A percentile compares a stretch with the other conserved stretches of the same genome.
phyloP scores from a whole-genome alignment of 1,140 invertebrate genomes.

The Drepana arcuata region DNA sequence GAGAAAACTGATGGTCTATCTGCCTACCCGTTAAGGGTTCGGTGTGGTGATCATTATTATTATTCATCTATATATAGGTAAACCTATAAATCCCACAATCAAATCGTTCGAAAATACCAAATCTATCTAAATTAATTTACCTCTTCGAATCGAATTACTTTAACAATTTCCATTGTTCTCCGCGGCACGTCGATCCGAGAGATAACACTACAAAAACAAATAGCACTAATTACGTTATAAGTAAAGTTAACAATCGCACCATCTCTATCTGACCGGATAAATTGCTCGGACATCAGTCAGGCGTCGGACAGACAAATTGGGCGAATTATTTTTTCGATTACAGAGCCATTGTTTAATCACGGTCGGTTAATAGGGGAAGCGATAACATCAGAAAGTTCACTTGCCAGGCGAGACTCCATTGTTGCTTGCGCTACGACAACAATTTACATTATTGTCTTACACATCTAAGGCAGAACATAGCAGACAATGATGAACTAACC shows the following conservation, averaged over 20 bases:
- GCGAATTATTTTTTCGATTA: conserved; percentile 65
- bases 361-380: conserved; percentile 35
- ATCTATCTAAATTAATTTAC: conserved; percentile 28
- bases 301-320: conserved; percentile 31
- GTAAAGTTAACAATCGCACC: conserved; percentile 44
- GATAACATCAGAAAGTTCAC: conserved; percentile 30
- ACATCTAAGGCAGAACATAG: no score
- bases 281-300: conserved; percentile 20
- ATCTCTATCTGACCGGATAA: conserved; percentile 37
- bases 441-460: no score
- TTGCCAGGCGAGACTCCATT: conserved; percentile 10
- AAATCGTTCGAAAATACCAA: no score
- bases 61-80: no score
- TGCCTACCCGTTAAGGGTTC: no score
- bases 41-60: no score
- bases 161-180: conserved; percentile 47
- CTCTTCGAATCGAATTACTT: conserved; percentile 34
- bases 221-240: conserved; percentile 55
- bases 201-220: conserved; percentile 54
- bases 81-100: no score
- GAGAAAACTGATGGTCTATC: no score
- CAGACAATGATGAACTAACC: no score
- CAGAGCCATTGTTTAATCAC: conserved; percentile 58
- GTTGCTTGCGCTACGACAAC: no score
- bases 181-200: conserved; percentile 17